A percentile compares a stretch with the other conserved stretches of the same genome.
Evolutionary conservation across 2,797 vertebrate species (phyloP).

Genomic region (Tenualosa ilisha): DNA sequence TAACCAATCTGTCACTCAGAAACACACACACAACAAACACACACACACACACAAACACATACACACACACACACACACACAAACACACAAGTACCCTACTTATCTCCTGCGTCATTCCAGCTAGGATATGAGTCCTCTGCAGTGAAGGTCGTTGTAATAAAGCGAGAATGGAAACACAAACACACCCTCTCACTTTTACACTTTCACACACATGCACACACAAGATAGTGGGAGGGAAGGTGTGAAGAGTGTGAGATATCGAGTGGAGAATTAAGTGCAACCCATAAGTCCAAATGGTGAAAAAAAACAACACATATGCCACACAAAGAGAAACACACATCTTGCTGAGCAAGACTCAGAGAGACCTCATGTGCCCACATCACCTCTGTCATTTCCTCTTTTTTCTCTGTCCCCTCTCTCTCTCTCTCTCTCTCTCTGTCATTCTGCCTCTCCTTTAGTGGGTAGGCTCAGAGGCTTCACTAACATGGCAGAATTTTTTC

Average conservation of each 20-base stretch:
- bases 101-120: not conserved
- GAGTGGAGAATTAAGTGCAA: slow-evolving; percentile 25
- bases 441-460: not conserved
- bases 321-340: not conserved
- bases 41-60: slow-evolving; percentile 34
- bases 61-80: slow-evolving; percentile 6
- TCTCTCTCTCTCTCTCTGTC: not conserved
- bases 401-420: not conserved
- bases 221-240: not conserved
- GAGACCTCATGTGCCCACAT: not conserved
- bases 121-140: not conserved
- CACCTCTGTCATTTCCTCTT: not conserved
- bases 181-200: not conserved
- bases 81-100: not conserved
- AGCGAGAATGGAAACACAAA: slow-evolving; percentile 4
- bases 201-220: not conserved
- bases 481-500: not conserved
- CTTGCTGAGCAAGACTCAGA: not conserved
- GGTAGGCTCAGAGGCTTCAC: not conserved
- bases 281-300: not conserved
- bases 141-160: slow-evolving; percentile 11
- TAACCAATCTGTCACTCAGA: not conserved
- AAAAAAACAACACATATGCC: not conserved
- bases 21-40: slow-evolving; percentile 27
- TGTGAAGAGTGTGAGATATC: slow-evolving; percentile 35